Percentiles rank a stretch among this genome's conserved stretches.
Conservation (phyloP, 2,888 invertebrate genomes). For the Mesopsocus fuscifrons region DNA sequence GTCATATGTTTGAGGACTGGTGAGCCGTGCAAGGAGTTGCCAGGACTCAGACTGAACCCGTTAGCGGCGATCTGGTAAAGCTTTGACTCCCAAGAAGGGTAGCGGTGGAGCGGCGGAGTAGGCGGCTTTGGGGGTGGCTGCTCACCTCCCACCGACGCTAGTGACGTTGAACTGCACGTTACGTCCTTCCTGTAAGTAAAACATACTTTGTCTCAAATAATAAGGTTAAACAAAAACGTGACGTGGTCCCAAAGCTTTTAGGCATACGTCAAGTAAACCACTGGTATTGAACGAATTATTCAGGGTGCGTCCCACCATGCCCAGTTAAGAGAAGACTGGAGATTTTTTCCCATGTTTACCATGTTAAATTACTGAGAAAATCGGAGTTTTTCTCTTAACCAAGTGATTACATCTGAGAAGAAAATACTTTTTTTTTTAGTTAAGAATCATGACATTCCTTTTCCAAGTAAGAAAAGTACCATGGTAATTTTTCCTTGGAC, state of each 20-base stretch:
- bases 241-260: no score
- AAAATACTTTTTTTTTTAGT: no score
- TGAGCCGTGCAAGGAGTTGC: constrained; percentile 1
- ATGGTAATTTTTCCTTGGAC: constrained; percentile 44
- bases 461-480: no score
- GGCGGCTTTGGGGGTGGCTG: constrained; percentile 37
- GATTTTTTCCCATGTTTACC: no score
- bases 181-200: constrained; percentile 3
- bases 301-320: no score
- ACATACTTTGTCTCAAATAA: constrained; percentile 14
- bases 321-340: no score
- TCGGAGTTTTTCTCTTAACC: no score
- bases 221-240: constrained; percentile 1
- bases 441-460: no score
- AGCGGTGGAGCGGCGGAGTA: constrained; percentile 78
- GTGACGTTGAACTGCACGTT: constrained; percentile 2
- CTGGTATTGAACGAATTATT: no score
- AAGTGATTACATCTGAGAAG: no score
- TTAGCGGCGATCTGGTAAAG: constrained; percentile 58
- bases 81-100: constrained; percentile 89
- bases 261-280: no score
- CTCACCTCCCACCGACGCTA: constrained; percentile 13
- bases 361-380: no score
- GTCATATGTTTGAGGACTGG: constrained; percentile 6
- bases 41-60: constrained; percentile 1